Evolutionary conservation across 2,888 invertebrate species (phyloP).

Genomic region (Mylabris sibirica): DNA sequence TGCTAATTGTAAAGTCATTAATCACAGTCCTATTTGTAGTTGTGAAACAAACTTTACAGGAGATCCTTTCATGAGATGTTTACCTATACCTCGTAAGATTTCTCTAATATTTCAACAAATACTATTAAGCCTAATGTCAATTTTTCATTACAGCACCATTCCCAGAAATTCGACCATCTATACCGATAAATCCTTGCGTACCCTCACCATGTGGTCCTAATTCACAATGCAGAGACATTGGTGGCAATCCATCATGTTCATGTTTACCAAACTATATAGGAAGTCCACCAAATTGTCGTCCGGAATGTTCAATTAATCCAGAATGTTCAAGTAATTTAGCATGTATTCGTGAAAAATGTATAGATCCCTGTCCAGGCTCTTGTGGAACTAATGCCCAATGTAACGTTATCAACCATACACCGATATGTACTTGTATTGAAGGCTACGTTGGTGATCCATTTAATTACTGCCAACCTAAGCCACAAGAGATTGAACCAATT

Average conservation of each 20-base stretch:
- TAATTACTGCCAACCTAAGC: slow-evolving; percentile 55
- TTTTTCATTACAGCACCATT: slow-evolving; percentile 42
- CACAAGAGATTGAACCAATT: slow-evolving; percentile 41
- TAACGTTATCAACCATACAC: slow-evolving; percentile 76
- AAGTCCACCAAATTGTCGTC: slow-evolving; percentile 75
- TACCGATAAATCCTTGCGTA: slow-evolving; percentile 71
- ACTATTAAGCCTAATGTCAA: neutral
- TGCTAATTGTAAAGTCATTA: slow-evolving; percentile 63
- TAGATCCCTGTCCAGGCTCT: slow-evolving; percentile 79
- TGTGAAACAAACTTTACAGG: slow-evolving; percentile 66
- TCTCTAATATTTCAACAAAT: neutral
- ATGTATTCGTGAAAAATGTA: slow-evolving; percentile 77
- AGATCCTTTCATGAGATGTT: slow-evolving; percentile 78
- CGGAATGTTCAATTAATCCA: slow-evolving; percentile 74
- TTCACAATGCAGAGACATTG: slow-evolving; percentile 72
- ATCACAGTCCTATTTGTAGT: slow-evolving; percentile 80
- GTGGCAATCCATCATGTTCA: slow-evolving; percentile 73
- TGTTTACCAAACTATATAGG: slow-evolving; percentile 73
- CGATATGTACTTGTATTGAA: slow-evolving; percentile 73
- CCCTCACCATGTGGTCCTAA: slow-evolving; percentile 79
- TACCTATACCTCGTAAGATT: slow-evolving; percentile 63
- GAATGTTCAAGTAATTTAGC: slow-evolving; percentile 74
- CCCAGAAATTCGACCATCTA: slow-evolving; percentile 44
- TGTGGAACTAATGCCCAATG: slow-evolving; percentile 78
- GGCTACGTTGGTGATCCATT: slow-evolving; percentile 74